These are phyloP conservation scores for Drosophila borborema DNA, from an alignment of 2,888 invertebrate genomes.

Conservation along the genomic window DNA sequence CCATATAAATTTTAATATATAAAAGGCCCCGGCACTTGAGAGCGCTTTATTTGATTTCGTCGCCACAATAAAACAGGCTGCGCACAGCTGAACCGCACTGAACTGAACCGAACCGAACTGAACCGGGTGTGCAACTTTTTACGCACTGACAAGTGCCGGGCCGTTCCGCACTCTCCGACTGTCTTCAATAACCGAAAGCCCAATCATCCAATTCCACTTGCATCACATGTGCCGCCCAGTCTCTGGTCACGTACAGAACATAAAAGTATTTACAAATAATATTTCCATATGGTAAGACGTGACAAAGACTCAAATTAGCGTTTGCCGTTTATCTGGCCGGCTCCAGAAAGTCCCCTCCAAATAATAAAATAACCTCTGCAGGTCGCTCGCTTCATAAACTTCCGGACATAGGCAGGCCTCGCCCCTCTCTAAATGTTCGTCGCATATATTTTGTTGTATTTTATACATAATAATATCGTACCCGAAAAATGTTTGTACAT, in stretches of 20 bases:
- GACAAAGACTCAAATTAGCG: slow-evolving; percentile 84
- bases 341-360: slow-evolving; percentile 29
- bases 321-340: slow-evolving; percentile 75
- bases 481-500: slow-evolving; percentile 66
- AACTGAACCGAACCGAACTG: slow-evolving; percentile 3
- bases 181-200: slow-evolving; percentile 24
- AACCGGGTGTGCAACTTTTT: slow-evolving; percentile 52
- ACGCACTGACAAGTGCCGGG: slow-evolving; percentile 58
- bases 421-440: slow-evolving; percentile 9
- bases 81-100: slow-evolving; percentile 16
- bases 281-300: slow-evolving; percentile 84
- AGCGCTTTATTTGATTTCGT: slow-evolving; percentile 80
- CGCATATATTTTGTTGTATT: slow-evolving; percentile 47
- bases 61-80: slow-evolving; percentile 72
- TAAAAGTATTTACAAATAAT: slow-evolving; percentile 84
- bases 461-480: slow-evolving; percentile 44
- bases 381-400: slow-evolving; percentile 66
- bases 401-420: slow-evolving; percentile 65
- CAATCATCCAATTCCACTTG: slow-evolving; percentile 45
- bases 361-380: slow-evolving; percentile 51
- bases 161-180: not conserved
- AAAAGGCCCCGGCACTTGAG: slow-evolving; percentile 48
- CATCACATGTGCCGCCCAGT: slow-evolving; percentile 66
- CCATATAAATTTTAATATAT: slow-evolving; percentile 79
- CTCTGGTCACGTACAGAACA: slow-evolving; percentile 81